A percentile compares a stretch with the other conserved stretches of the same genome.
Evolutionary conservation across 2,888 invertebrate species (phyloP).

Genomic region (Drosophila acutilabella): DNA sequence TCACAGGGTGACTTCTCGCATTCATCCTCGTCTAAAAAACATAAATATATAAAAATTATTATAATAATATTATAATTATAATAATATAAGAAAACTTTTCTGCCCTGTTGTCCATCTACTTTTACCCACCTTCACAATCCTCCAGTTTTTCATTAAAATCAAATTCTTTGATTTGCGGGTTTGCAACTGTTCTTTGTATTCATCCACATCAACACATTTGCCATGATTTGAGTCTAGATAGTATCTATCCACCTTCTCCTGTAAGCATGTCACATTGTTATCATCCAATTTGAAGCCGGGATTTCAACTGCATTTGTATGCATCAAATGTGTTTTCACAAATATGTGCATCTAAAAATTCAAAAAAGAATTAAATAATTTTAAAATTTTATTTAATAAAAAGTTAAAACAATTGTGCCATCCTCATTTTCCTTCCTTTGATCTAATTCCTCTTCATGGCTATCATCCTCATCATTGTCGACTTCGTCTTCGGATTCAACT

Average conservation of each 20-base stretch:
- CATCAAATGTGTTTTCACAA: slow-evolving; percentile 87
- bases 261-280: slow-evolving; percentile 86
- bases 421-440: slow-evolving; percentile 35
- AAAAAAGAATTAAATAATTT: too few relatives aligned
- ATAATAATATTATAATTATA: too few relatives aligned
- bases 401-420: slow-evolving; percentile 70
- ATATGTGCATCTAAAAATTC: slow-evolving; percentile 86
- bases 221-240: slow-evolving; percentile 82
- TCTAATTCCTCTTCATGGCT: too few relatives aligned
- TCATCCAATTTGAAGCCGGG: slow-evolving; percentile 85
- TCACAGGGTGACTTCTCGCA: too few relatives aligned
- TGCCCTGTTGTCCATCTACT: background rate
- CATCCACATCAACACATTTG: slow-evolving; percentile 88
- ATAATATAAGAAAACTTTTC: too few relatives aligned
- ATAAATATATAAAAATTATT: background rate
- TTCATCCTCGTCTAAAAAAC: slow-evolving; percentile 89
- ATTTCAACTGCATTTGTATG: slow-evolving; percentile 86
- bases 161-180: slow-evolving; percentile 88
- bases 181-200: slow-evolving; percentile 88
- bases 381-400: too few relatives aligned
- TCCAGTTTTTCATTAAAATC: slow-evolving; percentile 86
- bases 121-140: slow-evolving; percentile 87
- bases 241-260: slow-evolving; percentile 77
- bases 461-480: too few relatives aligned
- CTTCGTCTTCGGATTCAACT: too few relatives aligned